A percentile compares a stretch with the other conserved stretches of the same genome.
phyloP scores from a whole-genome alignment of 2,888 invertebrate genomes.

The Parnassius smintheus region DNA sequence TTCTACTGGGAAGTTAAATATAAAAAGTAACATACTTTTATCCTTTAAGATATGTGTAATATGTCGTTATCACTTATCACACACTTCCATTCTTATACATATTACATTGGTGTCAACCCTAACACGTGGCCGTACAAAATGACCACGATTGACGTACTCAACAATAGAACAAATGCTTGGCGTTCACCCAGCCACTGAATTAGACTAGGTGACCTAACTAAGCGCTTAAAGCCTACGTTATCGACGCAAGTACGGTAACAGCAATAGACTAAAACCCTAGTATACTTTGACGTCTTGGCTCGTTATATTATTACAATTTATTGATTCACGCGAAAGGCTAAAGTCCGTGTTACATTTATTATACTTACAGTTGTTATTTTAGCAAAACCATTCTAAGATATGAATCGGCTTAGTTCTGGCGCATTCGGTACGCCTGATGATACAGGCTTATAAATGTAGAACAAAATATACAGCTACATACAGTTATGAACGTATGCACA shows the following conservation, averaged over 20 bases:
- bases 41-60: too few relatives aligned
- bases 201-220: slow-evolving; percentile 55
- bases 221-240: slow-evolving; percentile 21
- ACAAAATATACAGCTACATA: too few relatives aligned
- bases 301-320: slow-evolving; percentile 13
- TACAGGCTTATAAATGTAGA: too few relatives aligned
- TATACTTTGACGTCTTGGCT: slow-evolving; percentile 7
- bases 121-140: slow-evolving; percentile 58
- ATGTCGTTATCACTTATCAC: too few relatives aligned
- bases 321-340: slow-evolving; percentile 4
- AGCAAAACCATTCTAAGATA: neutral
- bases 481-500: too few relatives aligned
- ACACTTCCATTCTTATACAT: too few relatives aligned
- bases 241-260: slow-evolving; percentile 8
- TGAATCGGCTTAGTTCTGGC: too few relatives aligned
- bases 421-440: too few relatives aligned
- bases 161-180: slow-evolving; percentile 77
- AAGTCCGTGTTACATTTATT: neutral
- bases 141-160: slow-evolving; percentile 52
- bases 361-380: neutral
- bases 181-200: slow-evolving; percentile 70
- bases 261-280: slow-evolving; percentile 2
- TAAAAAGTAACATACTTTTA: too few relatives aligned
- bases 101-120: slow-evolving; percentile 39
- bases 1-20: too few relatives aligned